Conservation (phyloP, 2,797 vertebrate genomes). For the Trichosurus vulpecula region DNA sequence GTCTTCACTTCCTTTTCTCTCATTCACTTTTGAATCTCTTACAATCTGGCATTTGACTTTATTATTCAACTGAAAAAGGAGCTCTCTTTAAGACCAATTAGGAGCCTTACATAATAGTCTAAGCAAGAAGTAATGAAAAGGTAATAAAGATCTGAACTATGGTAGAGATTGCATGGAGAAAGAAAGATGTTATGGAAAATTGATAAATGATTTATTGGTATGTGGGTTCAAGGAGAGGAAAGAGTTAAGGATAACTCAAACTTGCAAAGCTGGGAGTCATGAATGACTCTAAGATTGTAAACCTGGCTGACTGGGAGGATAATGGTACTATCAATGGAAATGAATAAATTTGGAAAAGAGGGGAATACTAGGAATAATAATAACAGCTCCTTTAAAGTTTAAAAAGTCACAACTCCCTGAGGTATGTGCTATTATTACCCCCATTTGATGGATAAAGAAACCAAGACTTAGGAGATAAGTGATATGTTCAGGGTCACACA, state of each 20-base stretch:
- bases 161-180: neutral
- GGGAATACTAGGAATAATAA: neutral
- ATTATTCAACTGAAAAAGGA: neutral
- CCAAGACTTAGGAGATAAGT: neutral
- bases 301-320: neutral
- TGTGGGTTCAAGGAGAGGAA: neutral
- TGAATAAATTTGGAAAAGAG: neutral
- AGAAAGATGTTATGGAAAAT: neutral
- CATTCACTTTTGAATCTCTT: neutral
- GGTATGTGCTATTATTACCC: neutral
- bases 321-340: neutral
- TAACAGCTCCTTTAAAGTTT: neutral
- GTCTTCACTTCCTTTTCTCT: neutral
- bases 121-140: neutral
- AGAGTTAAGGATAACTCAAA: neutral
- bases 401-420: neutral
- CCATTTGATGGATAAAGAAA: slow-evolving; percentile 27
- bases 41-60: neutral
- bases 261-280: neutral
- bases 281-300: neutral
- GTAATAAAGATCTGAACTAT: neutral
- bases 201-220: neutral
- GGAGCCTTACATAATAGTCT: neutral
- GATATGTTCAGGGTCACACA: slow-evolving; percentile 1
- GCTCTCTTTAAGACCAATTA: neutral